Percentiles rank a stretch among this genome's conserved stretches.
phyloP scores from a whole-genome alignment of 2,888 invertebrate genomes.

The Heteromurus nitidus region DNA sequence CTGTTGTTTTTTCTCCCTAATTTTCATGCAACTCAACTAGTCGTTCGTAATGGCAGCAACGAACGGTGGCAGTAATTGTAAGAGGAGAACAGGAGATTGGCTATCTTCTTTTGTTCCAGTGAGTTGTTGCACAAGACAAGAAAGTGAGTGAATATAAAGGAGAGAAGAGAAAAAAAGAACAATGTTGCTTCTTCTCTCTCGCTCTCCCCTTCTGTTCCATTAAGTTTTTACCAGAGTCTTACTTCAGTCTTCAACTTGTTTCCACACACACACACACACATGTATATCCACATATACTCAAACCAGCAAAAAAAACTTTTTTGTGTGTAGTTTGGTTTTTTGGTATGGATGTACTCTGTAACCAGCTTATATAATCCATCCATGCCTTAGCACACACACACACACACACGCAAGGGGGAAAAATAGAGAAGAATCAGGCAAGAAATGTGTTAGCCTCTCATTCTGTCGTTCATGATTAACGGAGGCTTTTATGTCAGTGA shows the following conservation, averaged over 20 bases:
- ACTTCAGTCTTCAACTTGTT: background rate
- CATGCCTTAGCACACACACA: background rate
- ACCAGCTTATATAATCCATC: no score
- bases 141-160: slow-evolving; percentile 19
- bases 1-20: slow-evolving; percentile 13
- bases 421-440: slow-evolving; percentile 17
- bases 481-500: slow-evolving; percentile 64
- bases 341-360: no score
- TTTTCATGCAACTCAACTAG: slow-evolving; percentile 30
- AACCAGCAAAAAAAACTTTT: background rate
- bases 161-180: slow-evolving; percentile 12
- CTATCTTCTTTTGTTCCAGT: slow-evolving; percentile 61
- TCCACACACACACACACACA: background rate
- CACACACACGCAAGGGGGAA: background rate
- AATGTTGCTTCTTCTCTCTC: background rate
- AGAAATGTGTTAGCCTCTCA: slow-evolving; percentile 42
- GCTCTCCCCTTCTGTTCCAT: slow-evolving; percentile 51
- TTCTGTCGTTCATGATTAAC: slow-evolving; percentile 66
- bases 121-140: slow-evolving; percentile 47
- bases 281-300: background rate
- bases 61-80: slow-evolving; percentile 39
- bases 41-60: slow-evolving; percentile 28
- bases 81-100: slow-evolving; percentile 41
- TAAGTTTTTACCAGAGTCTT: slow-evolving; percentile 14
- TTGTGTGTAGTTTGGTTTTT: no score